phyloP scores from a whole-genome alignment of 2,113 vertebrate genomes.

The Caretta caretta region DNA sequence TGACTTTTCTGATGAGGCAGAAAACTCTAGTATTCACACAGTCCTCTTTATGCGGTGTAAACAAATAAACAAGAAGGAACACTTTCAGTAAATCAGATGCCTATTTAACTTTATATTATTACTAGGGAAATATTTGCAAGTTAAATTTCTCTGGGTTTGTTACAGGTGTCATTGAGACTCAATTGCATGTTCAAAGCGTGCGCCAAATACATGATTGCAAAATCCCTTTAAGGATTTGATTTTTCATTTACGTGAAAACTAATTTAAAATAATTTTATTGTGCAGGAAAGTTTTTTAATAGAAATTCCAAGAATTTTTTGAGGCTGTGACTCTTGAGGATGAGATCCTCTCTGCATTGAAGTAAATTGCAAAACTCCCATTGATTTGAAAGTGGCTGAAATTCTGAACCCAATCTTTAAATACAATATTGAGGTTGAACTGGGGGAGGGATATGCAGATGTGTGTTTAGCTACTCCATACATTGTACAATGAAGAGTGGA shows the following conservation, averaged over 20 bases:
- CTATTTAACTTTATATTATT: neutral
- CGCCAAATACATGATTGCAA: neutral
- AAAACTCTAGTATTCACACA: neutral
- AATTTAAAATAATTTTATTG: neutral
- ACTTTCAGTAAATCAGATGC: neutral
- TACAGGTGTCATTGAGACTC: slow-evolving; percentile 2
- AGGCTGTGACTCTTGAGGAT: neutral
- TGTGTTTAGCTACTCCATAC: neutral
- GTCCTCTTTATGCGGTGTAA: neutral
- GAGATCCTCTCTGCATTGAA: neutral
- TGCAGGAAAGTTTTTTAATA: neutral
- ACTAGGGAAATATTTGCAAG: slow-evolving; percentile 40
- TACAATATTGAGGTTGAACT: neutral
- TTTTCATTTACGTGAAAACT: neutral
- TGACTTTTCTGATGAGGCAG: neutral
- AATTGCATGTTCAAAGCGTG: neutral
- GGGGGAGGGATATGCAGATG: neutral
- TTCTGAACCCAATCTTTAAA: neutral
- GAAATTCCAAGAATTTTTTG: neutral
- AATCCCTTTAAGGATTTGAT: neutral
- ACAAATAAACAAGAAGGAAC: neutral
- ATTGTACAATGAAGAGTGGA: neutral
- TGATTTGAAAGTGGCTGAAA: neutral
- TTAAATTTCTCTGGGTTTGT: neutral
- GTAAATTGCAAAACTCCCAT: neutral